phyloP scores from a whole-genome alignment of 2,797 vertebrate species.

The Cryptoprocta ferox region DNA sequence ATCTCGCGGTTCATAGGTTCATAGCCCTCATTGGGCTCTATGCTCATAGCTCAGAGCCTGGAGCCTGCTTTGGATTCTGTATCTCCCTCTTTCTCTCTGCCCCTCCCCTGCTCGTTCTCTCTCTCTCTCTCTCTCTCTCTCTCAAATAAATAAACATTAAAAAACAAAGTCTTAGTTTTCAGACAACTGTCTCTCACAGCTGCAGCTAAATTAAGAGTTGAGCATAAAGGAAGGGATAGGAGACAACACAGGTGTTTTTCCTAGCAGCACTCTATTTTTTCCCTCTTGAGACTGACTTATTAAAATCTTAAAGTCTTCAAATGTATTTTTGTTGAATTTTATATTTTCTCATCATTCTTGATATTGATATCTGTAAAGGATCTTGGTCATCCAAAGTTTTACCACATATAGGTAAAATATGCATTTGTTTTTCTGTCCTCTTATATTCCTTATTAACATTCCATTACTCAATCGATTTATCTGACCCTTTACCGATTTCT shows the following conservation, averaged over 20 bases:
- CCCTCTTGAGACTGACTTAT: neutral
- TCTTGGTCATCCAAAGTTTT: neutral
- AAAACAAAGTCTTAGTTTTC: too few species aligned
- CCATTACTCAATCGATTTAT: neutral
- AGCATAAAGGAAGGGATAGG: neutral
- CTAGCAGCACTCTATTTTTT: neutral
- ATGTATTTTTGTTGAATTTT: neutral
- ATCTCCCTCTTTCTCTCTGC: too few species aligned
- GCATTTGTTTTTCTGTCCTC: neutral
- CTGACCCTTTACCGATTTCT: neutral
- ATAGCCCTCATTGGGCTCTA: too few species aligned
- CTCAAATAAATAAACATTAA: too few species aligned
- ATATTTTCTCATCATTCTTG: neutral
- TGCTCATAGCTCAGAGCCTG: too few species aligned
- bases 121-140: too few species aligned
- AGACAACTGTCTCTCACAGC: too few species aligned
- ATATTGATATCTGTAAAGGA: neutral
- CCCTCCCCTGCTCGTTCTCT: too few species aligned
- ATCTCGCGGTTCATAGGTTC: too few species aligned
- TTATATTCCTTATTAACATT: neutral
- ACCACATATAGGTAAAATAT: neutral
- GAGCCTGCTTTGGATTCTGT: too few species aligned
- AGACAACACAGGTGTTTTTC: neutral
- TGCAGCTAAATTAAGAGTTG: neutral
- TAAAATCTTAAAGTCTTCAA: neutral